phyloP scores from a whole-genome alignment of 2,797 vertebrate species.

The Falco rusticolus region DNA sequence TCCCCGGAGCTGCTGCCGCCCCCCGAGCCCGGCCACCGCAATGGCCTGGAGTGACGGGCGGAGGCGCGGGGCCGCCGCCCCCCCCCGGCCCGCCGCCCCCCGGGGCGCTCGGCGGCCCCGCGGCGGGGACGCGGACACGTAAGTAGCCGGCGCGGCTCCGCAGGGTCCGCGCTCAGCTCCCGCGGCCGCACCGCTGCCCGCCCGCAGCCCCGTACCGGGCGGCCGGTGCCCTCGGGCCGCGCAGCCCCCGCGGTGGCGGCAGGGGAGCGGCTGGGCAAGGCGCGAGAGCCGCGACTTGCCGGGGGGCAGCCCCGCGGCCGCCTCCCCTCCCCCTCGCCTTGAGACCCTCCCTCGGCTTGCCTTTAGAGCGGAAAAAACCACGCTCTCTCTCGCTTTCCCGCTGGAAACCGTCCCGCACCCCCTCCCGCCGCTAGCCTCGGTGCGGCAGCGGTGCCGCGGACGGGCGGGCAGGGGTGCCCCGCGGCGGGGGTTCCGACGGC shows the following conservation, averaged over 20 bases:
- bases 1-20: conserved; percentile 94
- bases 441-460: not conserved
- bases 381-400: not conserved
- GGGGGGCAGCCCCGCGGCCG: not conserved
- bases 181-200: not conserved
- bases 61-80: not conserved
- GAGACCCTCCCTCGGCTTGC: not conserved
- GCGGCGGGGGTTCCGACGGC: not conserved
- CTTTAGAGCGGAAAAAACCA: not conserved
- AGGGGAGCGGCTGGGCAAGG: not conserved
- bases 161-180: not conserved
- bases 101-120: not conserved
- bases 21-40: conserved; percentile 87
- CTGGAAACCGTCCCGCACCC: not conserved
- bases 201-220: not conserved
- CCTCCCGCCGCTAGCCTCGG: not conserved
- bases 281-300: not conserved
- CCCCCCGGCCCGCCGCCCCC: not conserved
- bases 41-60: conserved; percentile 78
- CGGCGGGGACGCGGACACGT: conserved; percentile 64
- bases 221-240: not conserved
- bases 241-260: not conserved
- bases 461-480: not conserved
- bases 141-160: conserved; percentile 51
- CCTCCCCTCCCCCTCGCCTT: not conserved